Conservation (phyloP, 2,797 vertebrate genomes). For the Pteropus rufus region DNA sequence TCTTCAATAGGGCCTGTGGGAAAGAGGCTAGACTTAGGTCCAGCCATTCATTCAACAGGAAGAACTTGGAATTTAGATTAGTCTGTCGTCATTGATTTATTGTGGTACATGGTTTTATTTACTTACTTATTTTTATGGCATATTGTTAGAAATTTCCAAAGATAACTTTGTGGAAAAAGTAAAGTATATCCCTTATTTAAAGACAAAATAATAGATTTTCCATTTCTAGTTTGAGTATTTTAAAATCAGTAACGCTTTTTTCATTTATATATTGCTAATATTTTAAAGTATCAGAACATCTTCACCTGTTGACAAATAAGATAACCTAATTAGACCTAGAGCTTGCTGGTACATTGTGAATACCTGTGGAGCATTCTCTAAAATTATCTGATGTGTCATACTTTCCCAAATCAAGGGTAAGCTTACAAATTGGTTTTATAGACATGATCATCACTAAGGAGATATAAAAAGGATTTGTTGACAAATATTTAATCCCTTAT, state of each 20-base stretch:
- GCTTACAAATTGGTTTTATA: background rate
- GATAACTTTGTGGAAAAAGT: background rate
- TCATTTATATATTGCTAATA: background rate
- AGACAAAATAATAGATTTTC: background rate
- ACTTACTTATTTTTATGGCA: background rate
- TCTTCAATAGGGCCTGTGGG: background rate
- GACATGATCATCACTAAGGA: background rate
- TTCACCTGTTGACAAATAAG: background rate
- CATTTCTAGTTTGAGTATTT: background rate
- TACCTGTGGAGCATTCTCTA: background rate
- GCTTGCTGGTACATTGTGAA: background rate
- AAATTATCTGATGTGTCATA: background rate
- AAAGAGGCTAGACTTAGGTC: conserved; percentile 5
- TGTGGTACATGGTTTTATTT: background rate
- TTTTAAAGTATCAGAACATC: background rate
- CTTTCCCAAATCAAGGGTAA: background rate
- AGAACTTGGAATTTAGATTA: conserved; percentile 25
- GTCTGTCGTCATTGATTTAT: background rate
- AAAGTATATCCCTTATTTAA: background rate
- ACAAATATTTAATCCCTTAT: background rate
- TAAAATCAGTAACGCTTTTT: background rate
- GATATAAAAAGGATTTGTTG: background rate
- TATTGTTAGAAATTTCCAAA: background rate
- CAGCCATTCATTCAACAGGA: background rate
- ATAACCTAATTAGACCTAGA: background rate